Conservation (phyloP, 2,113 vertebrate genomes). For the Pipa parva region DNA sequence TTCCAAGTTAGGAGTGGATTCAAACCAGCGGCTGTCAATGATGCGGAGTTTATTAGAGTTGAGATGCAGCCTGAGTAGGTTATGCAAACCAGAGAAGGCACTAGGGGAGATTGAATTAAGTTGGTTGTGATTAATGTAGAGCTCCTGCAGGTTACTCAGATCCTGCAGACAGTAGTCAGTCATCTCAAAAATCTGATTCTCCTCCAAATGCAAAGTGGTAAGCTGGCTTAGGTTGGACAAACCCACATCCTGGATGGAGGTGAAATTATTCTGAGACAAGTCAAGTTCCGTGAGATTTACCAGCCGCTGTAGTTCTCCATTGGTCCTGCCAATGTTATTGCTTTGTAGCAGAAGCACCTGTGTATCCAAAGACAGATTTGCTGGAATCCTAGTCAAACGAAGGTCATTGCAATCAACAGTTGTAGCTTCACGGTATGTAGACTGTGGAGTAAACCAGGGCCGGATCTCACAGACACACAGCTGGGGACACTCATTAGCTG, state of each 20-base stretch:
- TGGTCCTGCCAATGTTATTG: conserved; percentile 90
- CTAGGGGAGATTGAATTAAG: conserved; percentile 87
- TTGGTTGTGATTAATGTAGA: conserved; percentile 98
- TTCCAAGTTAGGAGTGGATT: conserved; percentile 89
- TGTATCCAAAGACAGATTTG: conserved; percentile 91
- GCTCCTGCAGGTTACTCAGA: conserved; percentile 88
- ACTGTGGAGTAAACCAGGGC: conserved; percentile 97
- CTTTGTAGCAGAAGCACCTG: conserved; percentile 95
- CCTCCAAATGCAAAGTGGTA: conserved; percentile 92
- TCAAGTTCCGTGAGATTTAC: conserved; percentile 93
- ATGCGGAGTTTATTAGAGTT: conserved; percentile 90
- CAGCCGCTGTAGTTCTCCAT: conserved; percentile 86
- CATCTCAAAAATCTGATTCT: conserved; percentile 94
- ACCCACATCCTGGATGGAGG: conserved; percentile 83
- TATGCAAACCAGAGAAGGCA: conserved; percentile 85
- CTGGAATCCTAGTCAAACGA: conserved; percentile 86
- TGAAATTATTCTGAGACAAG: conserved; percentile 97
- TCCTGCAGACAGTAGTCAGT: conserved; percentile 87
- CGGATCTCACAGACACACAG: conserved; percentile 93
- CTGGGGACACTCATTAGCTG: conserved; percentile 84
- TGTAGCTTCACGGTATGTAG: conserved; percentile 92
- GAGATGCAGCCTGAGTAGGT: conserved; percentile 87
- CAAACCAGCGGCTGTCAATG: conserved; percentile 93
- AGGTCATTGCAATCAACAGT: conserved; percentile 98
- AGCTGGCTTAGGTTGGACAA: conserved; percentile 89